Conservation (phyloP, 1,140 invertebrate genomes). For the Plodia interpunctella region DNA sequence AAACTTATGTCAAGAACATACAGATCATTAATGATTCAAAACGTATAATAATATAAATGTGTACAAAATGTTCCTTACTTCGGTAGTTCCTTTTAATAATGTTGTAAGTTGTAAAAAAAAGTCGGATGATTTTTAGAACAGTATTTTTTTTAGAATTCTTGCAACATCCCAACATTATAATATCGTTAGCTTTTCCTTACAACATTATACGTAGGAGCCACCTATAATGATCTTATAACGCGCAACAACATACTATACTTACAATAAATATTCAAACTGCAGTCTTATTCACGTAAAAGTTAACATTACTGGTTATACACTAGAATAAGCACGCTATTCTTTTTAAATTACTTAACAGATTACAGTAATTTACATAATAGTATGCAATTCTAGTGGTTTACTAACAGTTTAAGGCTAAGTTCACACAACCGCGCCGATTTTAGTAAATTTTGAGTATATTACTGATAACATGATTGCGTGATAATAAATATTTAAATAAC, state of each 20-base stretch:
- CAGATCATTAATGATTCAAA: not conserved
- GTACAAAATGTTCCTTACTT: not conserved
- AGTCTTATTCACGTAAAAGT: not conserved
- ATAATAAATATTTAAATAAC: too few relatives aligned
- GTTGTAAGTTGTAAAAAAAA: too few relatives aligned
- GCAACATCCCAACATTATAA: too few relatives aligned
- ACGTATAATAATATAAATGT: not conserved
- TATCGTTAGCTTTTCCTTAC: too few relatives aligned
- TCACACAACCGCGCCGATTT: not conserved
- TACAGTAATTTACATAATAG: not conserved
- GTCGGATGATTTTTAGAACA: too few relatives aligned
- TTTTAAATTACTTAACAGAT: not conserved
- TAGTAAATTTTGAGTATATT: too few relatives aligned
- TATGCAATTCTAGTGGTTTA: not conserved
- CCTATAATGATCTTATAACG: not conserved
- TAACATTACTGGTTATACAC: not conserved
- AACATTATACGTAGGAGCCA: too few relatives aligned
- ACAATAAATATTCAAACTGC: conserved; percentile 8
- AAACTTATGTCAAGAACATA: not conserved
- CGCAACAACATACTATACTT: not conserved
- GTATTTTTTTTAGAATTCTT: too few relatives aligned
- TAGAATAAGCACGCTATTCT: not conserved
- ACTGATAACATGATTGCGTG: too few relatives aligned
- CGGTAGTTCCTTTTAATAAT: too few relatives aligned
- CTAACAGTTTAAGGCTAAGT: not conserved